Base-by-base conservation (phyloP, 2,113 vertebrate species). In the Pipra filicauda region DNA sequence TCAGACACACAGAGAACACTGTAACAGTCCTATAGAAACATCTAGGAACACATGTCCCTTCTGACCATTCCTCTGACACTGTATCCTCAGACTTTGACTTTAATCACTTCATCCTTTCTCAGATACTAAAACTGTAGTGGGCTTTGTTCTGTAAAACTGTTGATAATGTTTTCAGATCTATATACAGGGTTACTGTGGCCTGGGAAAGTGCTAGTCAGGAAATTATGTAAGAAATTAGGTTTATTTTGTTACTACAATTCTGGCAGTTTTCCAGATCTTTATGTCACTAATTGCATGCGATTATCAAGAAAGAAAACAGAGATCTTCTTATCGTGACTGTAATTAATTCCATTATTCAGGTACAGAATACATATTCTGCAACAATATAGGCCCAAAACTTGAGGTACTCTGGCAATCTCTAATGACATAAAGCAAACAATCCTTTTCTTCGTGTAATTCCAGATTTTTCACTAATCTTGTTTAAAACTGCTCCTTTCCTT, bases 141-240 rank as follows among this genome's bases (percentile, higher is more conserved):
- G 31, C 33, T 90, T 62, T 0, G 0, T 82, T 79, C 79, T 49
- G 20, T 54, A 37, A 58, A 0, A 0, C 20, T 62, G 6, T 22
- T 69, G 22, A 46, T 35, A 43, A 59, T 9, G 23, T 19, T 85
- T 82, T 58, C 2, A 2, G 55, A 77, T 18, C 31, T 39, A 4
- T 3, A 8, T 1, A 3, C 69, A 58, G 18, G 23, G 78, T 89
- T 46, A 78, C 31, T 19, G 88, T 15, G 44, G 67, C 67, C 83
- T 73, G 59, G 43, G 62, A 73, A 82, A 90, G 64, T 31, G n/a
- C 59, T 49, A 58, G 31, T 28, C 64, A 78, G 64, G 91, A 93
- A 95, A 73, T 72, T 30, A 66, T 27, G 24, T n/a, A 77, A 84
- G 74, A 81, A 91, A 66, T 35, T 14, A 76, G 12, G 64, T 43